Evolutionary conservation across 1,140 invertebrate species (phyloP), one percentile per base, ranked within the genome.

Genomic region (Drosophila nannoptera): DNA sequence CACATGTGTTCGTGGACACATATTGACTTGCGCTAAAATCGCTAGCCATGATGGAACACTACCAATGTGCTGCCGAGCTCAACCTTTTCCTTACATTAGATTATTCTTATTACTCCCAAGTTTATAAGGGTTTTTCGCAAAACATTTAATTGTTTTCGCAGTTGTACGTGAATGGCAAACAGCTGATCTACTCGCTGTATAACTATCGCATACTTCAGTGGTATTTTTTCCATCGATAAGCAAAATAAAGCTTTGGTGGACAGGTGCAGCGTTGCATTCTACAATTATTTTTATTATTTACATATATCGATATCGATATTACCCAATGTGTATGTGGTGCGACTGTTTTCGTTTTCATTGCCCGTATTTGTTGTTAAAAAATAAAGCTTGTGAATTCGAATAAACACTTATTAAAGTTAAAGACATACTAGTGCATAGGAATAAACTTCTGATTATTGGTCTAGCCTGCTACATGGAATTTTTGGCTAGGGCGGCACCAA

Each of bases 11-110:
- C 22, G 64, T 75, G 11, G 81, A 67, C 11, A 69, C 77, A 12
- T 74, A 84, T 55, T 76, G 80, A 29, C 53, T 72, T 12, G 58
- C 33, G 33, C 58, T 78, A 11, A 62, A 86, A 36, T 86, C 81
- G 38, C 70, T 75, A 6, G 81, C 53, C 81, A 86, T 86, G 4
- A 8, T 81, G 35, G 32, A 36, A 46, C 4, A 29, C 9, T 38
- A 2, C 2, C 14, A 38, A 52, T 29, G 0, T 31, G 22, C 52
- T 5, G 33, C 33, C 14, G 35, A 36, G 31, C 8, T 38, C 7
- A 5, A 7, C 29, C 8, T 62, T 0, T 31, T 35, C 29, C 36
- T 60, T 55, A 66, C 63, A 60, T 60, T 12, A 16, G 14, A 7
- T 49, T 54, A 53, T 8, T 59, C 48, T 31, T 61, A 55, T 40